Base-by-base conservation (phyloP, 2,113 vertebrate species). In the Anhinga anhinga region DNA sequence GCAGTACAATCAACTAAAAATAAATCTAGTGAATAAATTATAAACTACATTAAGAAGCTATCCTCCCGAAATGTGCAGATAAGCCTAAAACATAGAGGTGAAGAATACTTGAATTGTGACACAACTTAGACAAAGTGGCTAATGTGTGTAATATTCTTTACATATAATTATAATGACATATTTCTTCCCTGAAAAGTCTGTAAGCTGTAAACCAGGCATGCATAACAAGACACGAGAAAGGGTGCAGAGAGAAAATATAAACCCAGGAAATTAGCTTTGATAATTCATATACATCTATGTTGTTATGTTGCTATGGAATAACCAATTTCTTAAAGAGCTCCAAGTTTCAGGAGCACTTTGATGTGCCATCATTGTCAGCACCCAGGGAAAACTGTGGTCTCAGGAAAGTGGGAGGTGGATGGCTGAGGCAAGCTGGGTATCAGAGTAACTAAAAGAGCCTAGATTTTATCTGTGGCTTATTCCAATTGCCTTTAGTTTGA, bases 231-330 rank as follows among this genome's bases (percentile, higher is more conserved):
- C 13, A 36, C 3, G 18, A 55, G n/a, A 89, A 58, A 77, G 11
- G 0, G 5, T 38, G 27, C 11, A 5, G 8, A 11, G 34, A 80
- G 40, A 72, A 92, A 77, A 66, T 10, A n/a, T 1, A 69, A 59
- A 40, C 13, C 4, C 32, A 67, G 25, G 27, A 67, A 72, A 36
- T 34, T 10, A 70, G 7, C 13, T 63, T 25, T 42, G 22, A 17
- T 66, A 72, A 72, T 67, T 76, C 5, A 25, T 63, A 19, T 13
- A 22, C 16, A 69, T 63, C 5, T 38, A 10, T 26, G 30, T 7
- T 30, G 3, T 45, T 49, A 42, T 0, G 1, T 16, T 36, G 6
- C n/a, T 53, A 32, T 2, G 38, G 38, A 47, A 66, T 26, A 84
- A n/a, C 0, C 11, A 56, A 17, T 15, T 86, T 18, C 38, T 42